Evolutionary conservation across 2,888 invertebrate species (phyloP).

Genomic region (Falcaria lacertinaria): DNA sequence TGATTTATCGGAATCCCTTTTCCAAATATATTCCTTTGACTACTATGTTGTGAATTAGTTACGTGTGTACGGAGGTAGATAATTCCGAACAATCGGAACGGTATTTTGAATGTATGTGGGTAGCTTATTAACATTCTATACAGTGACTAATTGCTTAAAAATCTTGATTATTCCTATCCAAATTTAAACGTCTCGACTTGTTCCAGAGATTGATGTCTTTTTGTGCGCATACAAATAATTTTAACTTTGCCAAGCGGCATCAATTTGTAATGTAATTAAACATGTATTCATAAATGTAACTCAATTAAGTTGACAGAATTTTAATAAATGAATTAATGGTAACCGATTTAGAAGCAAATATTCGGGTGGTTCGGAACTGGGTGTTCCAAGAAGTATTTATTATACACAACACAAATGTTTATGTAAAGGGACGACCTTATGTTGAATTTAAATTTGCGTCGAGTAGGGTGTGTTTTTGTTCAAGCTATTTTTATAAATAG

Average conservation of each 20-base stretch:
- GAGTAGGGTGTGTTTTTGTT: not conserved
- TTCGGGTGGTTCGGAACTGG: not conserved
- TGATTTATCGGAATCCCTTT: conserved; percentile 5
- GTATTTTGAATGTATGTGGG: not conserved
- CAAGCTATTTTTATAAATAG: too few species aligned
- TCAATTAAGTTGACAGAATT: too few species aligned
- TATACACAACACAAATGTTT: not conserved
- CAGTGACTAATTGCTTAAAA: conserved; percentile 2
- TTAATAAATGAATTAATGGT: not conserved
- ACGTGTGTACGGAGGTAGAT: too few species aligned
- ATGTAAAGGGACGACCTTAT: not conserved
- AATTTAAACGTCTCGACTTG: not conserved
- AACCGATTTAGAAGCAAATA: not conserved
- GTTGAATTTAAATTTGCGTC: not conserved
- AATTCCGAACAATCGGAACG: not conserved
- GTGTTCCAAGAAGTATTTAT: not conserved
- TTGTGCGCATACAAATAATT: too few species aligned
- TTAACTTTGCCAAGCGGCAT: not conserved
- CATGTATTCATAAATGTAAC: too few species aligned
- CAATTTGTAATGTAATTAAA: too few species aligned
- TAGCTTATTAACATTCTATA: conserved; percentile 2
- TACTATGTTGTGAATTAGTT: not conserved
- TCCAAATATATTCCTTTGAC: conserved; percentile 3
- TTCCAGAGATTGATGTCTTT: not conserved
- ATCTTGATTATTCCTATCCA: not conserved